Conservation (phyloP, 1,140 invertebrate species). For the Caerostris darwini region DNA sequence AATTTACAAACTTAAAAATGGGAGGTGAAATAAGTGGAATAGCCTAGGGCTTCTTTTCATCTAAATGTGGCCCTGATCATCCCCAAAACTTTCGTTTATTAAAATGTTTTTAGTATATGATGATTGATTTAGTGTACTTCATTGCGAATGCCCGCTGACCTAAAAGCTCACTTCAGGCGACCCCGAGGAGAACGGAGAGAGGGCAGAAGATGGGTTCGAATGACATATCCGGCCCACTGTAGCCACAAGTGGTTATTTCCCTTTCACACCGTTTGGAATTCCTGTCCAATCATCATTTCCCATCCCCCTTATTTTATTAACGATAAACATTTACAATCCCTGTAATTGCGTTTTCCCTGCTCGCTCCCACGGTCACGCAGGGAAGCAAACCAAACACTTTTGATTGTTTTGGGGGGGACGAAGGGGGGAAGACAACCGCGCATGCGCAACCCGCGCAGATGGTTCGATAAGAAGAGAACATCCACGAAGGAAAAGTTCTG, state of each 20-base stretch:
- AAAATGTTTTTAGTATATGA: no score
- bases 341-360: constrained; percentile 44
- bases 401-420: background rate
- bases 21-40: no score
- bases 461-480: constrained; percentile 28
- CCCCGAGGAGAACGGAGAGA: background rate
- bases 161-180: no score
- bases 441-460: background rate
- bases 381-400: background rate
- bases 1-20: no score
- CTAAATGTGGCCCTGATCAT: no score
- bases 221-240: background rate
- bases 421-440: no score
- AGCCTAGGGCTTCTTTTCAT: no score
- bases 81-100: no score
- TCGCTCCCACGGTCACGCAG: background rate
- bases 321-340: constrained; percentile 44
- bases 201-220: background rate
- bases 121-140: no score
- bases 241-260: constrained; percentile 30
- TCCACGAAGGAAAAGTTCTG: background rate
- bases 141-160: no score
- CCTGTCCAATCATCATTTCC: background rate
- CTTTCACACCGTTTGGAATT: background rate
- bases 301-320: background rate